Percentiles rank a stretch among this genome's conserved stretches.
These are phyloP conservation scores for Drosophila virilis DNA, from an alignment of 1,140 invertebrate genomes.

Conservation along the genomic window DNA sequence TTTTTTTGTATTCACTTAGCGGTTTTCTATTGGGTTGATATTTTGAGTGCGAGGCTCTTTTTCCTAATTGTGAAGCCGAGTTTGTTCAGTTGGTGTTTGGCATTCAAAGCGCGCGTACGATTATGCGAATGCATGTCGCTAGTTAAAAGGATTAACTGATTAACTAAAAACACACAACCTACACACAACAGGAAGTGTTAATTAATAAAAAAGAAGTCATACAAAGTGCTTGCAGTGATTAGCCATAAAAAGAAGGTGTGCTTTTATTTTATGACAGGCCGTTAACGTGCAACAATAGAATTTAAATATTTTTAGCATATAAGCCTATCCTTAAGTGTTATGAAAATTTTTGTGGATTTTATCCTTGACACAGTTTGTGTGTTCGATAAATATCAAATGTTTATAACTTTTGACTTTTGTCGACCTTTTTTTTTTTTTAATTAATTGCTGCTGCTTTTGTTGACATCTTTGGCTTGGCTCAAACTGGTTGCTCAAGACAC, in stretches of 20 bases:
- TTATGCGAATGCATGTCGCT: constrained; percentile 26
- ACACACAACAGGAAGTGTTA: not conserved
- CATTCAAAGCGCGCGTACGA: constrained; percentile 72
- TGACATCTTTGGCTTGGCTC: constrained; percentile 41
- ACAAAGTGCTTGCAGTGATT: constrained; percentile 8
- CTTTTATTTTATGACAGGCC: constrained; percentile 12
- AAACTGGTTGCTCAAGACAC: constrained; percentile 46
- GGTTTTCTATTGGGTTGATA: constrained; percentile 60
- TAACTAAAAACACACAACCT: not conserved
- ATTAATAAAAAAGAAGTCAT: not conserved
- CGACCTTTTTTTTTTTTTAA: constrained; percentile 2
- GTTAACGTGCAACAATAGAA: constrained; percentile 8
- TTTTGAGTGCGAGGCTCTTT: constrained; percentile 66
- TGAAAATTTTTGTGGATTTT: too few species aligned
- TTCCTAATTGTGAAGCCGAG: constrained; percentile 62
- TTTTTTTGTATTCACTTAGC: constrained; percentile 44
- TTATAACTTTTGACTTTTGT: constrained; percentile 3
- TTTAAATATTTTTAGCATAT: not conserved
- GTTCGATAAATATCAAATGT: constrained; percentile 1
- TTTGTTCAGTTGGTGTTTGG: constrained; percentile 79
- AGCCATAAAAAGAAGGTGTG: constrained; percentile 16
- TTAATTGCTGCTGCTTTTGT: constrained; percentile 12
- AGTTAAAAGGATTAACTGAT: constrained; percentile 12
- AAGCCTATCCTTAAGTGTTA: too few species aligned
- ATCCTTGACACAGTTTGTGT: constrained; percentile 24